Evolutionary conservation across 1,140 invertebrate genomes (phyloP).

Genomic region (Varroa destructor): DNA sequence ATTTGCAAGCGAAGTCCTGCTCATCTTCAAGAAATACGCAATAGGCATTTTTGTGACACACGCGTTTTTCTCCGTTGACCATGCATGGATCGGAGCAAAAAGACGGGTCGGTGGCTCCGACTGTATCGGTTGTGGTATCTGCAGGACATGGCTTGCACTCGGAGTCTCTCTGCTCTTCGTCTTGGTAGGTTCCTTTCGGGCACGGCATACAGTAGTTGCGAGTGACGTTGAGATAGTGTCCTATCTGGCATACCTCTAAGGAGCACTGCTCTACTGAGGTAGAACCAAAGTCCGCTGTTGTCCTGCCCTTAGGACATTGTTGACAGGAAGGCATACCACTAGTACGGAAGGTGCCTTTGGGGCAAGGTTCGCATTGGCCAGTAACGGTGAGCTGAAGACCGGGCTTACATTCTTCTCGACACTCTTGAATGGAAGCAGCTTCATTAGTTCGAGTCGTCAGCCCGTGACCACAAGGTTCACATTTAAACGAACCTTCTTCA

Average conservation of each 20-base stretch:
- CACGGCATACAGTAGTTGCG: conserved; percentile 72
- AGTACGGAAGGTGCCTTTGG: conserved; percentile 72
- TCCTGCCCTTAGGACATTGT: conserved; percentile 70
- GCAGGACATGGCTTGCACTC: conserved; percentile 73
- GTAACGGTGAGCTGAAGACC: conserved; percentile 71
- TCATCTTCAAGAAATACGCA: conserved; percentile 73
- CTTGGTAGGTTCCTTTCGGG: conserved; percentile 81
- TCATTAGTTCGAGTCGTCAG: conserved; percentile 82
- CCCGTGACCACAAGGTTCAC: conserved; percentile 72
- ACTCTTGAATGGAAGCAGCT: conserved; percentile 56
- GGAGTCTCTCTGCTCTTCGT: conserved; percentile 66
- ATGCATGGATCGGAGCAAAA: conserved; percentile 84
- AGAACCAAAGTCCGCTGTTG: conserved; percentile 67
- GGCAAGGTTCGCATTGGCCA: conserved; percentile 82
- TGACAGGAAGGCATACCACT: conserved; percentile 74
- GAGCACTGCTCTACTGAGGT: conserved; percentile 77
- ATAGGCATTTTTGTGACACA: conserved; percentile 74
- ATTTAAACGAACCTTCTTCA: conserved; percentile 75
- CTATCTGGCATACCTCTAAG: conserved; percentile 47
- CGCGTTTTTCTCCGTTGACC: conserved; percentile 63
- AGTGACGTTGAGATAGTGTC: conserved; percentile 67
- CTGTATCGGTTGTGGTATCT: conserved; percentile 74
- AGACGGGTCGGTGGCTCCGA: conserved; percentile 58
- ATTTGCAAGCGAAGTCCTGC: conserved; percentile 74
- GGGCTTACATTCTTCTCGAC: conserved; percentile 41